Evolutionary conservation across 2,888 invertebrate species (phyloP).

Genomic region (Panzeria rudis): DNA sequence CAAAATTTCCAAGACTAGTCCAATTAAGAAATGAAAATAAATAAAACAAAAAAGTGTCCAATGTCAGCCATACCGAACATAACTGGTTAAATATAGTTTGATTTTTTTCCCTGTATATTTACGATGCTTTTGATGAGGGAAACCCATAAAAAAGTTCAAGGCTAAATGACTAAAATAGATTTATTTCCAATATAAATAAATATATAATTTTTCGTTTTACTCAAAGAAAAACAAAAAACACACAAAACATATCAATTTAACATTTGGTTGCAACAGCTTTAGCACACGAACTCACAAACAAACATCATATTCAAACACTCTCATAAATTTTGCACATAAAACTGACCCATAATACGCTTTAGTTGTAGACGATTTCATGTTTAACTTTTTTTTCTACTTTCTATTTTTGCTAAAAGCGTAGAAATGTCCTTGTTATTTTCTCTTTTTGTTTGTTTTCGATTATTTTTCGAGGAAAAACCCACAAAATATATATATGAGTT

Average conservation of each 20-base stretch:
- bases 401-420: constrained; percentile 29
- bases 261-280: constrained; percentile 60
- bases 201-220: constrained; percentile 39
- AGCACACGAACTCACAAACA: neutral
- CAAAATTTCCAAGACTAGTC: neutral
- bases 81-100: constrained; percentile 15
- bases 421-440: constrained; percentile 58
- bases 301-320: constrained; percentile 1
- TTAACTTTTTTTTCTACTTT: neutral
- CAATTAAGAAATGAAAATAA: constrained; percentile 1
- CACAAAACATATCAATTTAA: constrained; percentile 48
- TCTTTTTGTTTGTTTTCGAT: constrained; percentile 44
- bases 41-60: neutral
- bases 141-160: constrained; percentile 66
- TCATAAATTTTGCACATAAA: constrained; percentile 50
- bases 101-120: neutral
- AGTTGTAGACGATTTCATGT: neutral
- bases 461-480: constrained; percentile 36
- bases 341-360: constrained; percentile 56
- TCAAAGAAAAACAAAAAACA: constrained; percentile 19
- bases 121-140: constrained; percentile 25
- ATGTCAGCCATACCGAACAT: constrained; percentile 11
- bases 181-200: constrained; percentile 61
- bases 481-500: constrained; percentile 34
- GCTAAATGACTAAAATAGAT: constrained; percentile 57